Evolutionary conservation across 2,888 invertebrate genomes (phyloP), one percentile per base, ranked within the genome.

Genomic region (Dioctria rufipes): DNA sequence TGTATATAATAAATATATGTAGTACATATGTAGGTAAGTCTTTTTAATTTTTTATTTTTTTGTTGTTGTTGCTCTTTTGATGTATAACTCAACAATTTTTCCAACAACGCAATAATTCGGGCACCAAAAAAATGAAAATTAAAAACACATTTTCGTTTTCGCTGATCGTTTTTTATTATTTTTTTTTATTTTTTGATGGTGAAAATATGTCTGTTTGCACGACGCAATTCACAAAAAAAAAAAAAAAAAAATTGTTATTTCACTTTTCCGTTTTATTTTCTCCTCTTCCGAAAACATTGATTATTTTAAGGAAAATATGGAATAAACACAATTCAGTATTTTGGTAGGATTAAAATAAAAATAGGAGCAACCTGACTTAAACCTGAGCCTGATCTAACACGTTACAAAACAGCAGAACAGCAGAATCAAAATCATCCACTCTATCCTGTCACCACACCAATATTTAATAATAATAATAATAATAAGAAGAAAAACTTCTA

Each of bases 401-500:
- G 61, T 13, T 25, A 25, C 37, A 37, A 13, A 25, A 25, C 40
- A 63, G 25, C 67, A 46, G 49, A 9, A 25, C 25, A 25, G n/a
- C n/a, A 25, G 25, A 25, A 25, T 25, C 25, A 25, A 1, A 25
- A 25, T 25, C 49, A 25, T 6, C 49, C 54, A 54, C 54, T 8
- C 6, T 11, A 54, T 25, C 46, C 51, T n/a, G 69, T 54, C 69
- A 39, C 42, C 65, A 25, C 25, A 65, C 69, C 69, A 69, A 69
- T 37, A 51, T 51, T 69, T 51, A 6, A 51, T 25, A 25, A 2
- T 25, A 25, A 25, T 25, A 25, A 25, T 25, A 25, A n/a, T 51
- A 69, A 69, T 51, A 69, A 60, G 43, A 58, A 13, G 60, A 60
- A 75, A 75, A 75, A 25, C 25, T 25, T 25, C 60, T 75, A 60